Conservation (phyloP, 2,797 vertebrate species). For the Enteromius anoplus region DNA sequence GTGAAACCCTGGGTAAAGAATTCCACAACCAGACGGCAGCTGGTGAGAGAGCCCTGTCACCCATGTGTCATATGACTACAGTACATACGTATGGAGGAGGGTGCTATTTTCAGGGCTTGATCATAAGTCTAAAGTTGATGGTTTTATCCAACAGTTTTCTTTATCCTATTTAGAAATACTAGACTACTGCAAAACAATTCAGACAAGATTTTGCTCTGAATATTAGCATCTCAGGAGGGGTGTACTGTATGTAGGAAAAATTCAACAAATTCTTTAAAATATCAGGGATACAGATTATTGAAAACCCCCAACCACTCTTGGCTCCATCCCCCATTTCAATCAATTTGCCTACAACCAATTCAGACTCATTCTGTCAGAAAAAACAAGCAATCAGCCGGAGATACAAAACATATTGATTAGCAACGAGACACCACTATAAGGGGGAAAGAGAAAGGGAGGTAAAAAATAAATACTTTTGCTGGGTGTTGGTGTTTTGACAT, state of each 20-base stretch:
- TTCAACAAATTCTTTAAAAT: constrained; percentile 17
- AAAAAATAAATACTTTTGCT: constrained; percentile 47
- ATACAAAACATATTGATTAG: constrained; percentile 53
- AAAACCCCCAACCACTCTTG: background rate
- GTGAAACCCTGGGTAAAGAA: background rate
- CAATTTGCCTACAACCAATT: background rate
- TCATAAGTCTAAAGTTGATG: background rate
- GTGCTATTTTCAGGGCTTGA: constrained; percentile 14
- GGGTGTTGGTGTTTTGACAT: background rate
- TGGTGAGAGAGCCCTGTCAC: constrained; percentile 6
- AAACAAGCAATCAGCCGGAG: constrained; percentile 7
- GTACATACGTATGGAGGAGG: background rate
- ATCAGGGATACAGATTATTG: constrained; percentile 23
- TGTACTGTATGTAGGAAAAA: background rate
- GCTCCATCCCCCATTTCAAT: constrained; percentile 19
- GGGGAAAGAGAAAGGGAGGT: constrained; percentile 72
- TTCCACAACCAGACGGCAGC: constrained; percentile 1
- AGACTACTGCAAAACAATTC: background rate
- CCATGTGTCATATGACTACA: constrained; percentile 18
- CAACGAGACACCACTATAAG: constrained; percentile 68
- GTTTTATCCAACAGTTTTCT: background rate
- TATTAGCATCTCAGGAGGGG: background rate
- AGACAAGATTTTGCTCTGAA: background rate
- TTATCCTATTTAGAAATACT: background rate
- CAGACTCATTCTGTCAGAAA: constrained; percentile 18